phyloP scores from a whole-genome alignment of 2,113 vertebrate species.

The Corvus hawaiiensis region DNA sequence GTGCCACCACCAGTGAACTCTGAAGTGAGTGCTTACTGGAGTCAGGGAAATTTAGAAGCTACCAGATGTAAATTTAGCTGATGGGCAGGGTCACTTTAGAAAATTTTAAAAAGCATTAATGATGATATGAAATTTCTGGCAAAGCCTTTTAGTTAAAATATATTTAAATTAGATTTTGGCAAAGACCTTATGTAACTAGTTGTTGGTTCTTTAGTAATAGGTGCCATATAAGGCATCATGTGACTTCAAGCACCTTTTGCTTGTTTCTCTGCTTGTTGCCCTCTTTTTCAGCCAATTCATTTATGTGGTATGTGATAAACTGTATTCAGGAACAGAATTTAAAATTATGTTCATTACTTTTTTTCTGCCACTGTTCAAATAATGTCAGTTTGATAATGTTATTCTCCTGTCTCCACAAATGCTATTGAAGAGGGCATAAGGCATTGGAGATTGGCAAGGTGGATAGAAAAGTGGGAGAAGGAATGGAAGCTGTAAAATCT shows the following conservation, averaged over 20 bases:
- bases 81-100: not conserved
- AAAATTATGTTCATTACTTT: rapidly evolving
- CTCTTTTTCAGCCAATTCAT: not conserved
- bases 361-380: not conserved
- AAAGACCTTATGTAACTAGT: rapidly evolving
- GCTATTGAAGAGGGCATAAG: not conserved
- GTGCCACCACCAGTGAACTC: not conserved
- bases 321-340: not conserved
- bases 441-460: not conserved
- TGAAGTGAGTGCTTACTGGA: not conserved
- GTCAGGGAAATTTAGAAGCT: not conserved
- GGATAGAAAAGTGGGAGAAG: not conserved
- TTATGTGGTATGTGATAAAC: not conserved
- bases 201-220: not conserved
- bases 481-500: not conserved
- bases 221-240: not conserved
- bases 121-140: not conserved
- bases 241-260: not conserved
- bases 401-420: not conserved
- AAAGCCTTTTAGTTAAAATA: not conserved
- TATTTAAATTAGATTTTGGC: not conserved
- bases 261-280: not conserved
- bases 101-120: not conserved
- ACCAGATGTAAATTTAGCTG: not conserved
- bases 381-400: not conserved